Evolutionary conservation across 2,888 invertebrate species (phyloP).

Genomic region (Acrobasis consociella): DNA sequence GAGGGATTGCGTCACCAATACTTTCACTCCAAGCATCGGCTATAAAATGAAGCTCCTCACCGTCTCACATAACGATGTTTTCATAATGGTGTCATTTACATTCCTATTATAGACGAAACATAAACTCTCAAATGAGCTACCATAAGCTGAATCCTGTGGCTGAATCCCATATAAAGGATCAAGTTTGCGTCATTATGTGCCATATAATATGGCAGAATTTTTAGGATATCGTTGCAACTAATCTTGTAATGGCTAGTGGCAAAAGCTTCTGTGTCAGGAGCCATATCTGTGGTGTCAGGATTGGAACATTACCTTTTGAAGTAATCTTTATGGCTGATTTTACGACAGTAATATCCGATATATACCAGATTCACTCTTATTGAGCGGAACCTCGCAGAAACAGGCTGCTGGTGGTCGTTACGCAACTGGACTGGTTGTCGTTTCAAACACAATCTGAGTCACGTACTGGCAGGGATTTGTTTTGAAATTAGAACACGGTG

Average conservation of each 20-base stretch:
- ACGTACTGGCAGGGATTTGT: slow-evolving; percentile 79
- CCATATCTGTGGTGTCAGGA: no score
- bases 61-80: slow-evolving; percentile 19
- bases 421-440: slow-evolving; percentile 68
- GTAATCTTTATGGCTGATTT: slow-evolving; percentile 1
- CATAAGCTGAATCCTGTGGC: slow-evolving; percentile 30
- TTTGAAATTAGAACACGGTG: slow-evolving; percentile 77
- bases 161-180: slow-evolving; percentile 33
- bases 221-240: slow-evolving; percentile 4
- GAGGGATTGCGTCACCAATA: slow-evolving; percentile 45
- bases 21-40: slow-evolving; percentile 42
- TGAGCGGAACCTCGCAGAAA: slow-evolving; percentile 53
- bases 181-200: slow-evolving; percentile 23
- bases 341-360: slow-evolving; percentile 34
- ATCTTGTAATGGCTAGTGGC: slow-evolving; percentile 3
- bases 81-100: slow-evolving; percentile 26
- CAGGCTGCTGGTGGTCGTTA: slow-evolving; percentile 47
- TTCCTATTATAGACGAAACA: slow-evolving; percentile 35
- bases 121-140: slow-evolving; percentile 34
- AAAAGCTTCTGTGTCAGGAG: not conserved
- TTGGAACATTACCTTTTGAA: not conserved
- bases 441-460: slow-evolving; percentile 77
- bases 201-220: slow-evolving; percentile 11
- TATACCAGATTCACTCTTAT: slow-evolving; percentile 71
- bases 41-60: slow-evolving; percentile 18